Evolutionary conservation across 2,797 vertebrate genomes (phyloP), one percentile per base, ranked within the genome.

Genomic region (Melanotaenia parkinsoni): DNA sequence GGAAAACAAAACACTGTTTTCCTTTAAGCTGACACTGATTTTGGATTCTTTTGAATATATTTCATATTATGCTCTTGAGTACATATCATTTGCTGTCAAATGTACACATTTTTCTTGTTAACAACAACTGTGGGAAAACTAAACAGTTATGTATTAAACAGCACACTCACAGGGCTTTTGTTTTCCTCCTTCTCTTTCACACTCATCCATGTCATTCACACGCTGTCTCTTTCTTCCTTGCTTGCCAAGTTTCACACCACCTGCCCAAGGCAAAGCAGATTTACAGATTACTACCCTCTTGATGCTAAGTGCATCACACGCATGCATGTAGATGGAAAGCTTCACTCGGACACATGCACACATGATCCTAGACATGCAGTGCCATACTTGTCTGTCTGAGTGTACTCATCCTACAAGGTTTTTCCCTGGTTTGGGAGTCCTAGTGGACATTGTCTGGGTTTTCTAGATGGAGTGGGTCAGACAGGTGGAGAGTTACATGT

Each of bases 241-340:
- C 67, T 77, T 69, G 88, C 91, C 91, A 92, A 90, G 77, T 93
- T 93, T 95, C 89, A 91, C 91, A 91, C 91, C 89, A 88, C 88
- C 81, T 88, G 88, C 84, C 81, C 71, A 73, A 88, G 79, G 89
- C 90, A 92, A 93, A 94, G 92, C 89, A 88, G 93, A 94, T 95
- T 95, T 94, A 88, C 90, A 94, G 93, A 94, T 94, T 94, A 94
- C 86, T 88, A 89, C 79, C 78, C 81, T 87, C 90, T 85, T 76
- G 56, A 76, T 76, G 81, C 89, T 92, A 92, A 94, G 83, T 80
- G 63, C 84, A 87, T 91, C 87, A 84, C 87, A 86, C 82, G 60
- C 84, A 40, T 58, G 47, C 86, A 90, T 83, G 82, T 85, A 86
- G 79, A 82, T 24, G n/a, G 56, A 88, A 71, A 78, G 72, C 63